Base-by-base conservation (phyloP, 2,113 vertebrate species). In the Pelmatolapia mariae region DNA sequence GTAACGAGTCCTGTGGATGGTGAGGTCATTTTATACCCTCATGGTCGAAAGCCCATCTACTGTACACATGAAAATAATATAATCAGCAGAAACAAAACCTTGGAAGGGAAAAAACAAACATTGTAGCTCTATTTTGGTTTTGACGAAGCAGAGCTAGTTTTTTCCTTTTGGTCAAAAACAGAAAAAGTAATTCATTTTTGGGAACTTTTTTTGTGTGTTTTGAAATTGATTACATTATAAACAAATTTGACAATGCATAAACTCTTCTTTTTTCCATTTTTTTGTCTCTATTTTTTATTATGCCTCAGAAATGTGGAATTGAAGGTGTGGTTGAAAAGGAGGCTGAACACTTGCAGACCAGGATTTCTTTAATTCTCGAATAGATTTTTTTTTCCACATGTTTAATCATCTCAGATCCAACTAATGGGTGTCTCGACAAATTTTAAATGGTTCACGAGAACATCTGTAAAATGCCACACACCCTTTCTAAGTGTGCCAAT, bases 381-480 rank as follows among this genome's bases (percentile, higher is more conserved):
- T 85, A 47, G 33, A 56, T 24, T 63, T 85, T 79, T 26, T 81
- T 71, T 54, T 19, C 3, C 80, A 80, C 86, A 87, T 80, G 63
- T 33, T 38, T 19, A 89, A 78, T 88, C 86, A 90, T 92, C 56
- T 88, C 68, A 89, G 81, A 83, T 84, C 22, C 33, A 86, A 66
- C 40, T 88, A 91, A 89, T 90, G 71, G 81, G 26, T 88, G 85
- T 87, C 86, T 81, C 63, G 88, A 80, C 86, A 91, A 82, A 87
- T 93, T 91, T 91, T 71, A 73, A 89, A 86, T 59, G 53, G 59
- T 84, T 81, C 53, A 82, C 22, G 11, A 22, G 85, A 92, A 91
- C 94, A 94, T 92, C 91, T 95, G 91, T 90, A 93, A 94, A 94
- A 92, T 94, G 95, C 87, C 91, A 87, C 4, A 11, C 82, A 87